These are phyloP conservation scores for Platyrinchus mystaceus DNA, from an alignment of 2,797 vertebrate genomes.

Conservation along the genomic window DNA sequence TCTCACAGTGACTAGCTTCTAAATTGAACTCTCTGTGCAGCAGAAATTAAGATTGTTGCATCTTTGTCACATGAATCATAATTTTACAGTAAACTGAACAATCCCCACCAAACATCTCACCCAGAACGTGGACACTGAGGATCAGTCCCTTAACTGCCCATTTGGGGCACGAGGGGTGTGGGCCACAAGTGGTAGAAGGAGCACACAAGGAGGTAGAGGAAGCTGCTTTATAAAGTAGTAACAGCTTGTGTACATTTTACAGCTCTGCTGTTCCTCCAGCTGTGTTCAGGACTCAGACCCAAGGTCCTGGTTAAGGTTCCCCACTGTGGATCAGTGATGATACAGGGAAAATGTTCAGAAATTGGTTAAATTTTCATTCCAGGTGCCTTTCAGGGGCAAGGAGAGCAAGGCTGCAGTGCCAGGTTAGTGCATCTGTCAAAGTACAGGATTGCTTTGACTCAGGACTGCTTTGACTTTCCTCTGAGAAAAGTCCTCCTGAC, in stretches of 20 bases:
- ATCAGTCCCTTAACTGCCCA: not conserved
- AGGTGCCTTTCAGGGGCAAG: not conserved
- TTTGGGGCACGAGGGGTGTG: not conserved
- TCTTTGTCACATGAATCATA: not conserved
- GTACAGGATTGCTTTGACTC: not conserved
- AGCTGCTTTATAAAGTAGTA: not conserved
- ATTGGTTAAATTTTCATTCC: not conserved
- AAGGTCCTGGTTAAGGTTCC: not conserved
- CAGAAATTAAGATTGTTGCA: not conserved
- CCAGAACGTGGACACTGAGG: not conserved
- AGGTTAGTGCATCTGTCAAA: not conserved
- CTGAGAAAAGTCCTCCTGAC: not conserved
- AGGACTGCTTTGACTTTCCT: not conserved
- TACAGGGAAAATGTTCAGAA: not conserved
- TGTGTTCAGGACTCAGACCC: fast-evolving
- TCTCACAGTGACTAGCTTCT: slow-evolving; percentile 29
- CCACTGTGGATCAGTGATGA: not conserved
- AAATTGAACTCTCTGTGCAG: slow-evolving; percentile 28
- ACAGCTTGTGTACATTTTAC: fast-evolving
- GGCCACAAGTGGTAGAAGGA: not conserved
- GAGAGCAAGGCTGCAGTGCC: not conserved
- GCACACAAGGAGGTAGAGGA: not conserved
- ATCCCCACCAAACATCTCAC: not conserved
- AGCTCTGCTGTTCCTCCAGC: not conserved
- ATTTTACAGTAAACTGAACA: not conserved